Evolutionary conservation across 1,140 invertebrate genomes (phyloP), one percentile per base, ranked within the genome.

Genomic region (Drosophila equinoxialis): DNA sequence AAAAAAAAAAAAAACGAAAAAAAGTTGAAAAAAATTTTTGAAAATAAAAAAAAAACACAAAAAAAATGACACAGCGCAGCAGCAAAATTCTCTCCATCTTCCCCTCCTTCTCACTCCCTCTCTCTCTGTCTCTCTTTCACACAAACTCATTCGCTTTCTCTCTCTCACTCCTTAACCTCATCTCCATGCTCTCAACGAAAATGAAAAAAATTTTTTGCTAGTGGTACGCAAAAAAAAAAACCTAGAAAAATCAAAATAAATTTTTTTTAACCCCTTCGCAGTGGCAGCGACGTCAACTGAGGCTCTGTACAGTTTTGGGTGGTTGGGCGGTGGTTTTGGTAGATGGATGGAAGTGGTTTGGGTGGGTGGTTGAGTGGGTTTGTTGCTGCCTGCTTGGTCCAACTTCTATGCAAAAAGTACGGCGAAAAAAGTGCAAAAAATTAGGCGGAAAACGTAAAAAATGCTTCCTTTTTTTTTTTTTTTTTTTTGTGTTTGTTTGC

Each of bases 231-330:
- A 89, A 79, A 87, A 87, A 51, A 87, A 80, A 87, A 87, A 51
- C 2, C 17, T 23, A 51, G 45, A 51, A 51, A 51, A 79, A 83
- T 89, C 84, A 89, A 86, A 86, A 86, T 79, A 86, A 77, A 69
- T 82, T 86, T 87, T 86, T 87, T 87, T 89, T 87, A 87, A 87
- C 84, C 84, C 84, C 84, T 87, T 89, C 84, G 61, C 37, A 45
- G 70, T 37, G 26, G 71, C 75, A 68, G 39, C 60, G 55, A 17
- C 70, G 61, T 55, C 65, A 39, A 17, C 62, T 30, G 64, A 41
- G 60, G 61, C 69, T 73, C 59, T 67, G 63, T 41, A 64, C 39
- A 6, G 20, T 48, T 45, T 41, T 39, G 37, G 65, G 54, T 41
- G 69, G 62, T 23, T 60, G 72, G 51, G 42, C 58, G 51, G 61